A percentile compares a stretch with the other conserved stretches of the same genome.
These are phyloP conservation scores for Pteruthius melanotis DNA, from an alignment of 2,113 vertebrate genomes.

Conservation along the genomic window DNA sequence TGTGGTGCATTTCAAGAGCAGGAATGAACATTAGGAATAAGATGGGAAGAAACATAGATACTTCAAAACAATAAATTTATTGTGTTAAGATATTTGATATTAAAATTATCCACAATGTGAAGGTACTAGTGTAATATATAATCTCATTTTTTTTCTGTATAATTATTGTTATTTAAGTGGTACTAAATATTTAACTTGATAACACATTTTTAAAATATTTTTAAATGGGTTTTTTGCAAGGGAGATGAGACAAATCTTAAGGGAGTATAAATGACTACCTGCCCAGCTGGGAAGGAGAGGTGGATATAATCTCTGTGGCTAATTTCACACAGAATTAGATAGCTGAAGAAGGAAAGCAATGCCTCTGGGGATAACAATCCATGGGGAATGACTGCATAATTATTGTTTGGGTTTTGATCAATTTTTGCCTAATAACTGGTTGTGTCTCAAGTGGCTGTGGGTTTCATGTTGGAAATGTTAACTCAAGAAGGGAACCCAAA, in stretches of 20 bases:
- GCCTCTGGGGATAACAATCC: background rate
- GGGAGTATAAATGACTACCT: background rate
- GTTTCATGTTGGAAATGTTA: background rate
- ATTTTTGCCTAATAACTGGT: background rate
- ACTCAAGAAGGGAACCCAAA: background rate
- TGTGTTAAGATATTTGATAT: background rate
- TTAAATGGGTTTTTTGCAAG: background rate
- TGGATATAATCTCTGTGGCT: background rate
- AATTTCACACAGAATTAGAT: background rate
- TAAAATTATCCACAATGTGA: background rate
- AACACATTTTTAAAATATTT: background rate
- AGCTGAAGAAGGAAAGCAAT: background rate
- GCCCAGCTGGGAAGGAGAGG: background rate
- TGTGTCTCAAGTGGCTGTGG: background rate
- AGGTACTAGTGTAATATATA: background rate
- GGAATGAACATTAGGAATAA: background rate
- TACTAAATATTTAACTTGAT: background rate
- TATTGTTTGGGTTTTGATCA: background rate
- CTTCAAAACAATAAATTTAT: background rate
- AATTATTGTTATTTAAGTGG: background rate
- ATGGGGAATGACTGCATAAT: background rate
- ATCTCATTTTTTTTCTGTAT: background rate
- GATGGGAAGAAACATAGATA: background rate
- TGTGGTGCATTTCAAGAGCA: background rate
- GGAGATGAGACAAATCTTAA: background rate